Conservation (phyloP, 2,888 invertebrate genomes). For the Capitulum mitella region DNA sequence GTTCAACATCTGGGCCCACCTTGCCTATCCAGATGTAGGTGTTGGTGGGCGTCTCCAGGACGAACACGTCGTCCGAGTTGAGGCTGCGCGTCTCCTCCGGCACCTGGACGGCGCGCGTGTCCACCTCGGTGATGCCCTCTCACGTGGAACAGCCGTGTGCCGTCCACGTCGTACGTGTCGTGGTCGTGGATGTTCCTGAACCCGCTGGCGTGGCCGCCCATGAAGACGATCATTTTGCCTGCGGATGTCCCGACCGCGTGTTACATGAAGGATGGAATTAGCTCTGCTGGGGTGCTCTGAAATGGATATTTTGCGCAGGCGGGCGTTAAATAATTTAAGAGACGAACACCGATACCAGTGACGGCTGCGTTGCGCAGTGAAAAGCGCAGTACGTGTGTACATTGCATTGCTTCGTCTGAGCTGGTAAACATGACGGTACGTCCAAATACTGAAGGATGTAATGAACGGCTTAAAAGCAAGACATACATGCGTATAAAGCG, state of each 20-base stretch:
- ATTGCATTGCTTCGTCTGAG: background rate
- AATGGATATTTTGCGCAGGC: too few relatives aligned
- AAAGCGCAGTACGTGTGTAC: too few relatives aligned
- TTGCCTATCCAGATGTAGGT: slow-evolving; percentile 59
- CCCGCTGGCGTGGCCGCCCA: slow-evolving; percentile 35
- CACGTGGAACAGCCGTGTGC: slow-evolving; percentile 68
- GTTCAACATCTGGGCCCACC: too few relatives aligned
- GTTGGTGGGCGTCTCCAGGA: slow-evolving; percentile 56
- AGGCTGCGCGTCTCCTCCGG: slow-evolving; percentile 56
- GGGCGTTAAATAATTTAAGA: too few relatives aligned
- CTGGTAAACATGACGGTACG: background rate
- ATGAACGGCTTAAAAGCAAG: too few relatives aligned
- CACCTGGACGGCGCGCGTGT: slow-evolving; percentile 60
- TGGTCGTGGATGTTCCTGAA: slow-evolving; percentile 16
- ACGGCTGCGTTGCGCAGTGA: too few relatives aligned
- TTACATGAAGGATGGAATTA: too few relatives aligned
- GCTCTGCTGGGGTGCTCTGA: too few relatives aligned
- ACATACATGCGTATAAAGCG: too few relatives aligned
- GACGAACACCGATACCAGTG: too few relatives aligned
- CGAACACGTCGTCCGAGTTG: slow-evolving; percentile 74
- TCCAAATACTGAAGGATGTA: too few relatives aligned
- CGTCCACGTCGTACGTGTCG: slow-evolving; percentile 51
- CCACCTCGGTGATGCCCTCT: slow-evolving; percentile 67
- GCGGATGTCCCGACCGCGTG: too few relatives aligned
- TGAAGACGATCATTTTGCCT: slow-evolving; percentile 53